Evolutionary conservation across 2,797 vertebrate genomes (phyloP).

Genomic region (Sylvia borin): DNA sequence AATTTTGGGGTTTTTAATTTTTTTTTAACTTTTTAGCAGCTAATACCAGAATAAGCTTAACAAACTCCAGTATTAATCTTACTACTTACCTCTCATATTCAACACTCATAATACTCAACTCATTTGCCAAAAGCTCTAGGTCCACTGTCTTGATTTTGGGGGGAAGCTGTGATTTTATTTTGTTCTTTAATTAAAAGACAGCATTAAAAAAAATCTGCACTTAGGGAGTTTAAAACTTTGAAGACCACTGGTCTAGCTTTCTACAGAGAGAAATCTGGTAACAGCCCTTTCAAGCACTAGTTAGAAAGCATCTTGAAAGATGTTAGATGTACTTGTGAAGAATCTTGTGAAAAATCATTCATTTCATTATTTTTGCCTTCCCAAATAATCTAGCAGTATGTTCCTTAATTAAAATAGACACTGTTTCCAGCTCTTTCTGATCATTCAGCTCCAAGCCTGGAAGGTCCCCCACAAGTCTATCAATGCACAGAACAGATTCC

Average conservation of each 20-base stretch:
- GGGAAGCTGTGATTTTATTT: rapidly evolving
- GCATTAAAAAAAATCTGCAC: neutral
- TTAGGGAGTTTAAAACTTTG: neutral
- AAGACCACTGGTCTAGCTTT: neutral
- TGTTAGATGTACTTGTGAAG: neutral
- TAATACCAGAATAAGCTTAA: neutral
- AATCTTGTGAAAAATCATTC: neutral
- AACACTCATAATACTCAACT: neutral
- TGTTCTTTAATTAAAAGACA: neutral
- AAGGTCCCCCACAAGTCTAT: neutral
- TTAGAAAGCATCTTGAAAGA: neutral
- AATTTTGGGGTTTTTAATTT: neutral
- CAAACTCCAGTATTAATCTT: neutral
- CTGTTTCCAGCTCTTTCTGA: neutral
- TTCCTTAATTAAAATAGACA: neutral
- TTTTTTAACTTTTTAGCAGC: neutral
- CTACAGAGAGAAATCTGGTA: neutral
- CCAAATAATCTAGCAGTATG: neutral
- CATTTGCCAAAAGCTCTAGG: neutral
- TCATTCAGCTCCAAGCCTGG: neutral
- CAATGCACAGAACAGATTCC: neutral
- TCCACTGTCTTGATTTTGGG: neutral
- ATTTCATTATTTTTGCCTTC: neutral
- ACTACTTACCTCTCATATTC: neutral
- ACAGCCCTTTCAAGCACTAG: neutral